Evolutionary conservation across 2,888 invertebrate species (phyloP).

Genomic region (Amphipoea oculea): DNA sequence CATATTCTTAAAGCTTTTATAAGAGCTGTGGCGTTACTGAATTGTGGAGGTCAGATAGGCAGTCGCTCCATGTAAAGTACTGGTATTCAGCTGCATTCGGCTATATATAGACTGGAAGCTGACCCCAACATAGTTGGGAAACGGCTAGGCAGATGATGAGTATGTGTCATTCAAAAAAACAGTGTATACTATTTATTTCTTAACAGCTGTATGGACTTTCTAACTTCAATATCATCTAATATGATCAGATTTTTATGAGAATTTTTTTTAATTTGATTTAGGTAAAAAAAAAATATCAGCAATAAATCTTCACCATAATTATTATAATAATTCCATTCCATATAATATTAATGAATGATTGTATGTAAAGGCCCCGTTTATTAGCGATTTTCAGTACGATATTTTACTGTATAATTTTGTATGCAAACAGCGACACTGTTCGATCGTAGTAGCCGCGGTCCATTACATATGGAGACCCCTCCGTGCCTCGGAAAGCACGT

Average conservation of each 20-base stretch:
- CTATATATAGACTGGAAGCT: background rate
- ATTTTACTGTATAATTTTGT: background rate
- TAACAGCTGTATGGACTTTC: background rate
- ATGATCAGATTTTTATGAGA: background rate
- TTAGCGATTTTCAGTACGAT: background rate
- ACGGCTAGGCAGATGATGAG: too few relatives aligned
- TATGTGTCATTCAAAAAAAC: background rate
- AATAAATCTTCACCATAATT: constrained; percentile 12
- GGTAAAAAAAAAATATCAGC: background rate
- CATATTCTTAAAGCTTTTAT: background rate
- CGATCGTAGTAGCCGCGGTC: background rate
- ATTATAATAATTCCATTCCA: constrained; percentile 31
- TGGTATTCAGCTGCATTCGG: background rate
- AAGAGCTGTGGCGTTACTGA: background rate
- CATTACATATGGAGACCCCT: too few relatives aligned
- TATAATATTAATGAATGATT: constrained; percentile 6
- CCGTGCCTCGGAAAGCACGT: too few relatives aligned
- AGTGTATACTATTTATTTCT: background rate
- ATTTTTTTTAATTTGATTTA: background rate
- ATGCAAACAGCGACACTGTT: too few relatives aligned
- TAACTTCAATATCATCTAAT: background rate
- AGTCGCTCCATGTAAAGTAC: background rate
- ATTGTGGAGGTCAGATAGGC: background rate
- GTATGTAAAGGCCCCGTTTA: background rate
- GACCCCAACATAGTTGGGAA: background rate